Conservation (phyloP, 2,888 invertebrate species). For the Escarpia spicata region DNA sequence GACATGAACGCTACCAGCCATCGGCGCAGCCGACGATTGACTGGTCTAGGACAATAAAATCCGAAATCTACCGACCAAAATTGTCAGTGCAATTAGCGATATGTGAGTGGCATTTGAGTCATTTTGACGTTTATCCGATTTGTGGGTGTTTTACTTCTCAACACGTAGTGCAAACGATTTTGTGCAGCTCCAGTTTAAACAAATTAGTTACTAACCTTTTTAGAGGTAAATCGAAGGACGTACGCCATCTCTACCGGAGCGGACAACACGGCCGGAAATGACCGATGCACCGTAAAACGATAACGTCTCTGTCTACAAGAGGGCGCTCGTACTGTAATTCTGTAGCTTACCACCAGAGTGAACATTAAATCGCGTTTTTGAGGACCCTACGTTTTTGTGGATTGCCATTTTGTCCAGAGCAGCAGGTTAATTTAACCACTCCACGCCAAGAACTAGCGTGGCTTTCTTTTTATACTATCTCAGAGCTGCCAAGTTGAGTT, state of each 20-base stretch:
- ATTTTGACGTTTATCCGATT: not conserved
- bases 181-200: constrained; percentile 21
- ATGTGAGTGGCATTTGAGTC: not conserved
- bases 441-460: too few relatives aligned
- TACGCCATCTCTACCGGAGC: constrained; percentile 46
- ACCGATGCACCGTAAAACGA: not conserved
- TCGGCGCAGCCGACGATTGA: not conserved
- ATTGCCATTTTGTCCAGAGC: too few relatives aligned
- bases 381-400: not conserved
- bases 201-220: constrained; percentile 45
- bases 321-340: not conserved
- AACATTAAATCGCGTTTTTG: not conserved
- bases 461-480: too few relatives aligned
- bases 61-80: not conserved
- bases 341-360: not conserved
- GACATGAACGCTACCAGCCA: not conserved
- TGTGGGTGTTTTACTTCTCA: not conserved
- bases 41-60: not conserved
- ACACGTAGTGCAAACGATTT: not conserved
- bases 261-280: constrained; percentile 9
- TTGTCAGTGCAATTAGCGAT: not conserved
- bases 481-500: too few relatives aligned
- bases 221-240: constrained; percentile 46
- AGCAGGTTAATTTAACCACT: too few relatives aligned
- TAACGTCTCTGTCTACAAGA: not conserved